Percentiles rank a stretch among this genome's conserved stretches.
Conservation (phyloP, 64 coral and sea anemone genomes). For the Actinia equina region DNA sequence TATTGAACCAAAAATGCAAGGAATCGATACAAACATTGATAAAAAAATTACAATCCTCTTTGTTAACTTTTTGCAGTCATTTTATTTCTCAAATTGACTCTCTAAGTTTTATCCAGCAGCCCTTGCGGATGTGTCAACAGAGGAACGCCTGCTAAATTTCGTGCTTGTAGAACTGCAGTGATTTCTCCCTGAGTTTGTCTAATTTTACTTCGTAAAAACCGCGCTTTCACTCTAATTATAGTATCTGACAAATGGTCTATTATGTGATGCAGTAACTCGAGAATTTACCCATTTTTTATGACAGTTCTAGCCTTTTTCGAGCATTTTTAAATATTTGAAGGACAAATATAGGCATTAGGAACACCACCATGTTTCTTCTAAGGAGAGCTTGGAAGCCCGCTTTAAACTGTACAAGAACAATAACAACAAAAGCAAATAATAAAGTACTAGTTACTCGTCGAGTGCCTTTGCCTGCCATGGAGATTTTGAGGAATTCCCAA, state of each 20-base stretch:
- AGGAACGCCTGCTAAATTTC: background rate
- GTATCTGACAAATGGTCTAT: background rate
- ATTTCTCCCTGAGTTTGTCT: background rate
- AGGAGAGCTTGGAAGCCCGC: background rate
- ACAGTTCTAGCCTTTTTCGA: background rate
- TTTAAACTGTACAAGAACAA: background rate
- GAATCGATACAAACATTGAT: too few species aligned
- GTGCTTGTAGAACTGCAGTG: background rate
- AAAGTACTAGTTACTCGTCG: slow-evolving; percentile 5
- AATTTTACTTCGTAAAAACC: background rate
- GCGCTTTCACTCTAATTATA: background rate
- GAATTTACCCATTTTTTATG: background rate
- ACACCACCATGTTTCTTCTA: background rate
- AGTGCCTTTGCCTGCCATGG: background rate
- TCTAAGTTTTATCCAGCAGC: too few species aligned
- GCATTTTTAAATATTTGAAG: background rate
- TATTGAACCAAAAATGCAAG: too few species aligned
- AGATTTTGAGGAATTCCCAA: background rate
- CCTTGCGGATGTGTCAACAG: background rate
- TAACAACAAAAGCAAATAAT: background rate
- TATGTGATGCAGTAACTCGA: background rate
- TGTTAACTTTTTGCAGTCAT: too few species aligned
- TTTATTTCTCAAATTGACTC: too few species aligned
- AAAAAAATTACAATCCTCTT: too few species aligned
- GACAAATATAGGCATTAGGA: too few species aligned